These are phyloP conservation scores for Pseudochirops corinnae DNA, from an alignment of 2,797 vertebrate genomes.

Conservation along the genomic window DNA sequence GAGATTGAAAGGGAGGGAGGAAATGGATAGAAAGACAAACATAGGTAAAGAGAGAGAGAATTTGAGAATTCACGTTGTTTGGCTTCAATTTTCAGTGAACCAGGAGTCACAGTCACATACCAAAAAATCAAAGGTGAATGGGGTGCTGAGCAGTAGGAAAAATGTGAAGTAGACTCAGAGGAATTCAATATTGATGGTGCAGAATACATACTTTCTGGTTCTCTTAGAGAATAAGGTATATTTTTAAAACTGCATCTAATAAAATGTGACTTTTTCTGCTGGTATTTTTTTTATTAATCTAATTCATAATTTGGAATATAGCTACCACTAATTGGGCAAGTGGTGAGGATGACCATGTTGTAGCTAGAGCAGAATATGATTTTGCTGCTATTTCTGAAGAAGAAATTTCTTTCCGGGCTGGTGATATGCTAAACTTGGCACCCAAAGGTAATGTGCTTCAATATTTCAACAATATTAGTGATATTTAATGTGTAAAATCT, in stretches of 20 bases:
- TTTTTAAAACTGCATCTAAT: conserved; percentile 37
- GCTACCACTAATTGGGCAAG: conserved; percentile 92
- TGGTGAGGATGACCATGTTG: conserved; percentile 96
- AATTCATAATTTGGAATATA: conserved; percentile 74
- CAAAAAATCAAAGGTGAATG: not conserved
- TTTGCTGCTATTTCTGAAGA: conserved; percentile 94
- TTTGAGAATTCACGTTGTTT: not conserved
- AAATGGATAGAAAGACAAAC: not conserved
- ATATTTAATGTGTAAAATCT: not conserved
- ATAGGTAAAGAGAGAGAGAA: not conserved
- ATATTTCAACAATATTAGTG: not conserved
- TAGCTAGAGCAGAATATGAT: conserved; percentile 96
- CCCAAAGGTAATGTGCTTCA: conserved; percentile 91
- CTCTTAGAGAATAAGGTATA: conserved; percentile 33
- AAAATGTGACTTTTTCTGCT: conserved; percentile 36
- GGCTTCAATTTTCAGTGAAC: not conserved
- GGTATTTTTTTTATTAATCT: conserved; percentile 34
- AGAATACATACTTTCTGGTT: conserved; percentile 6
- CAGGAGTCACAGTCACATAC: not conserved
- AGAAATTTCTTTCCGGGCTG: conserved; percentile 94
- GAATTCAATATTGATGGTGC: not conserved
- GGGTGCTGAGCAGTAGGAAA: not conserved
- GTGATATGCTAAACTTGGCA: conserved; percentile 96
- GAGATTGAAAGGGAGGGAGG: not conserved
- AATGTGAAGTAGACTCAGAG: not conserved